These are phyloP conservation scores for Dicentrarchus labrax DNA, from an alignment of 2,113 vertebrate genomes.

Conservation along the genomic window DNA sequence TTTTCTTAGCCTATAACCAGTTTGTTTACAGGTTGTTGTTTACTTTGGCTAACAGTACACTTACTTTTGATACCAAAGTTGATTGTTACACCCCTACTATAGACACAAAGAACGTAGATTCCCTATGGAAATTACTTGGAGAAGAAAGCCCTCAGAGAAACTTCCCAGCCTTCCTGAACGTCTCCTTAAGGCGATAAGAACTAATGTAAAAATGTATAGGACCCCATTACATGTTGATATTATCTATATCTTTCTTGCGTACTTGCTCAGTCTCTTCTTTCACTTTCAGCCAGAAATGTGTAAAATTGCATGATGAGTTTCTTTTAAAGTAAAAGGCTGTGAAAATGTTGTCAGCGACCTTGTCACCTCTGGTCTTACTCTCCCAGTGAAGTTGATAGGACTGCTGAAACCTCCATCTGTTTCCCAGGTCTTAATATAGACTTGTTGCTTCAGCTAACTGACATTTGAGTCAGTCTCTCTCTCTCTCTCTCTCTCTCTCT, in stretches of 20 bases:
- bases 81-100: background rate
- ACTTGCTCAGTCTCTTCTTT: background rate
- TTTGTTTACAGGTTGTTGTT: background rate
- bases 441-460: background rate
- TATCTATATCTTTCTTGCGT: background rate
- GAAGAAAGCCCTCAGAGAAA: conserved; percentile 1
- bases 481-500: background rate
- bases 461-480: background rate
- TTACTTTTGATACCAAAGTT: background rate
- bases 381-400: background rate
- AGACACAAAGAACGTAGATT: background rate
- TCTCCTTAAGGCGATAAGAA: background rate
- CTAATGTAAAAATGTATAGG: background rate
- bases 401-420: conserved; percentile 17
- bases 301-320: conserved; percentile 22
- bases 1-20: background rate
- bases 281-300: background rate
- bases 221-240: background rate
- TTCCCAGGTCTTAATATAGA: conserved; percentile 19
- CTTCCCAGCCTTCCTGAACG: background rate
- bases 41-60: background rate
- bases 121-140: background rate
- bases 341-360: conserved; percentile 49
- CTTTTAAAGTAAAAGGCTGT: conserved; percentile 36
- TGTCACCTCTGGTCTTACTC: conserved; percentile 34